phyloP scores from a whole-genome alignment of 35 echinoderm and acorn worm genomes.

The Anneissia japonica region DNA sequence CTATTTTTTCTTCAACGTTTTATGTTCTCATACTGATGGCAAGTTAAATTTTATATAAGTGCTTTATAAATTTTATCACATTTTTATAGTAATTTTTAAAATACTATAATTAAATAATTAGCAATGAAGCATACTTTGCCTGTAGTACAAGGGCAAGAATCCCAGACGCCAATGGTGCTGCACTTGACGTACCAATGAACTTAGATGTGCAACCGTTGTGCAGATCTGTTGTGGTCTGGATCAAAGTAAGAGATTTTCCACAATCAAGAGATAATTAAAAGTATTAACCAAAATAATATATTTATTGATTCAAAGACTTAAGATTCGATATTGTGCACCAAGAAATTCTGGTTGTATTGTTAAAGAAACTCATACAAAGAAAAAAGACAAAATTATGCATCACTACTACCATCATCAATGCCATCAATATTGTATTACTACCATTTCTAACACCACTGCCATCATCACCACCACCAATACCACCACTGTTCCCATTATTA shows the following conservation, averaged over 20 bases:
- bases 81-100: background rate
- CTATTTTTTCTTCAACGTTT: background rate
- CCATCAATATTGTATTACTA: no score
- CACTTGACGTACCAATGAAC: conserved; percentile 69
- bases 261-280: background rate
- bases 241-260: background rate
- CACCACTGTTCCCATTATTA: no score
- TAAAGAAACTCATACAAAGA: no score
- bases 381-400: no score
- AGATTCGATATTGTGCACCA: no score
- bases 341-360: no score
- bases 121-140: conserved; percentile 48
- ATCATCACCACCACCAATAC: no score
- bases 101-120: background rate
- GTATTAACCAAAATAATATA: no score
- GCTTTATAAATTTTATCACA: background rate
- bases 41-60: background rate
- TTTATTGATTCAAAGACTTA: no score
- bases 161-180: conserved; percentile 44
- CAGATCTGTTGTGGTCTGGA: conserved; percentile 66
- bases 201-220: conserved; percentile 35
- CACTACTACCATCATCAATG: no score
- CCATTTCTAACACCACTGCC: no score
- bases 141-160: conserved; percentile 53
- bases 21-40: background rate